A percentile compares a stretch with the other conserved stretches of the same genome.
Conservation (phyloP, 1,140 invertebrate genomes). For the Cydia strobilella region DNA sequence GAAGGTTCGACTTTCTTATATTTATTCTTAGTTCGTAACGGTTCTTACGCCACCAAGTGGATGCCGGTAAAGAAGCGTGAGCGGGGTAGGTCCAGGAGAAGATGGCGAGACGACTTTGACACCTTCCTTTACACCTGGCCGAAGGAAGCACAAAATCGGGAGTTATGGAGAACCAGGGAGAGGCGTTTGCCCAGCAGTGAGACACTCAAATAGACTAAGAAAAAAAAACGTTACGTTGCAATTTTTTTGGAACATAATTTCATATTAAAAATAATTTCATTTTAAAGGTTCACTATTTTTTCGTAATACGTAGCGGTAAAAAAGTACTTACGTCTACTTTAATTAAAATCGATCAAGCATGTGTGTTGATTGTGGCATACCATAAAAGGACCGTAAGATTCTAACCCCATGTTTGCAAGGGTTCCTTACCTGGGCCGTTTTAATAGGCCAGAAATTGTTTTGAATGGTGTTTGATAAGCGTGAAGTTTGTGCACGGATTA, state of each 20-base stretch:
- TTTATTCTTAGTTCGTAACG: neutral
- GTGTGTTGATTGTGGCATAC: constrained; percentile 56
- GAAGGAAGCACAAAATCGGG: too few species aligned
- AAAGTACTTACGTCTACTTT: constrained; percentile 19
- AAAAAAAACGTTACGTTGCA: too few species aligned
- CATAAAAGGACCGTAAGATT: constrained; percentile 42
- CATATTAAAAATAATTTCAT: too few species aligned
- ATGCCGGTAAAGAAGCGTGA: too few species aligned
- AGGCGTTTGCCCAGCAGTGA: too few species aligned
- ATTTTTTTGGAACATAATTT: too few species aligned
- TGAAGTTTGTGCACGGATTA: constrained; percentile 74
- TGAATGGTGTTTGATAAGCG: constrained; percentile 68
- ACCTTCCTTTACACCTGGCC: too few species aligned
- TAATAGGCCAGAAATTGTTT: constrained; percentile 77
- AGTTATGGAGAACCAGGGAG: too few species aligned
- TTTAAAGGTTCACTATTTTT: neutral
- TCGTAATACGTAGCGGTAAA: neutral
- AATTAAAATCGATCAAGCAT: constrained; percentile 30
- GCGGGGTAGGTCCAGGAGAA: too few species aligned
- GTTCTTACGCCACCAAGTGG: too few species aligned
- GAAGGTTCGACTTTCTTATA: constrained; percentile 1
- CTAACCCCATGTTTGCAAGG: constrained; percentile 33
- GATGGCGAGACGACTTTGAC: too few species aligned
- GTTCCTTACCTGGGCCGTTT: constrained; percentile 52
- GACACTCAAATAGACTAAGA: too few species aligned